Base-by-base conservation (phyloP, 2,888 invertebrate species). In the Argyresthia albistria region DNA sequence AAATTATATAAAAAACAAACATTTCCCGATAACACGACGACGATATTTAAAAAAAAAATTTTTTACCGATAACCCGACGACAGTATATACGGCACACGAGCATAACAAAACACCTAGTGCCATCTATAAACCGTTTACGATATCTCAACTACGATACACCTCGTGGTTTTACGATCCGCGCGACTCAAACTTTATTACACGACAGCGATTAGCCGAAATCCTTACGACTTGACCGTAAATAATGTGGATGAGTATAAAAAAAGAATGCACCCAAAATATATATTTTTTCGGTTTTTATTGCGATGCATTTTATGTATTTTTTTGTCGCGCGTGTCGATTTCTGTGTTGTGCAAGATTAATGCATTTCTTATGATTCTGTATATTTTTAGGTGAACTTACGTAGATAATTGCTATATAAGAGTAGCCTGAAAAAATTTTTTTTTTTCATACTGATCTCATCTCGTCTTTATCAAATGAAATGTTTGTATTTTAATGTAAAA, bases 201-300 rank as follows among this genome's bases (percentile, higher is more conserved):
- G 58, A 62, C 61, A 69, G 72, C 78, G 80, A 80, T 80, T 81
- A 80, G 79, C 68, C 64, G 60, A 69, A 73, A 76, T 67, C 69
- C 73, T 73, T 73, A 77, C 66, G 73, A 71, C 67, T 67, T 65
- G 68, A 69, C 73, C 76, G 64, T 80, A 78, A 78, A 79, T 75
- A 74, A 73, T 69, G 59, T 59, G 60, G 60, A 64, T 73, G 53
- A 35, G 35, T 36, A 46, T 12, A 49, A 43, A 56, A 65, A 68
- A 67, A 61, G 63, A 70, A 66, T 65, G 60, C 67, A 76, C 67
- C 70, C 67, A 67, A 36, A 48, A 15, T 48, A 37, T 62, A 57
- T 69, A 73, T 54, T 81, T 80, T 80, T 82, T 76, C 70, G 71
- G 73, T 61, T 76, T 76, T 73, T 48, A 51, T 54, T 54, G 51